Evolutionary conservation across 2,888 invertebrate genomes (phyloP).

Genomic region (Acleris sparsana): DNA sequence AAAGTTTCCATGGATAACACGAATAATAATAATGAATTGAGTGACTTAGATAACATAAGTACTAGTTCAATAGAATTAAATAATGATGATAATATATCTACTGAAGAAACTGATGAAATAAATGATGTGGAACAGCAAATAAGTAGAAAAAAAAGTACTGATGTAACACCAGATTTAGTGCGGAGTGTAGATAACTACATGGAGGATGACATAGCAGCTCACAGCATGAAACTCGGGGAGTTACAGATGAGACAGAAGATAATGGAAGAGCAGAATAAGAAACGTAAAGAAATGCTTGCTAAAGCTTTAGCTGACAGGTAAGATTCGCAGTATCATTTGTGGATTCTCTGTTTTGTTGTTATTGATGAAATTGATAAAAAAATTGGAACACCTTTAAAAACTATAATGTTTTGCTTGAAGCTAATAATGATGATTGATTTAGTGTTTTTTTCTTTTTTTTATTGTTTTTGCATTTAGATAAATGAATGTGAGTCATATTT

Average conservation of each 20-base stretch:
- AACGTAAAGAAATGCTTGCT: conserved; percentile 87
- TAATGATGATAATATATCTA: conserved; percentile 33
- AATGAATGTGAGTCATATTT: conserved; percentile 17
- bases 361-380: no score
- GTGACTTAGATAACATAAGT: conserved; percentile 41
- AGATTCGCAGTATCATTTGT: conserved; percentile 31
- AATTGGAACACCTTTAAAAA: no score
- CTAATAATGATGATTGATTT: no score
- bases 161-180: conserved; percentile 61
- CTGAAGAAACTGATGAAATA: conserved; percentile 44
- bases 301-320: conserved; percentile 90
- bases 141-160: conserved; percentile 49
- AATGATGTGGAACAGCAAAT: conserved; percentile 38
- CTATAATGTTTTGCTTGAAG: no score
- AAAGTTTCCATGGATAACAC: conserved; percentile 44
- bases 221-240: conserved; percentile 84
- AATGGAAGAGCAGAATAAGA: conserved; percentile 91
- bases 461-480: no score
- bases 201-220: conserved; percentile 66
- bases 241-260: conserved; percentile 88
- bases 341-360: no score
- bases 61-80: conserved; percentile 23
- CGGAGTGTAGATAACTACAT: conserved; percentile 65
- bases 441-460: no score
- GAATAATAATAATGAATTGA: conserved; percentile 37